A percentile compares a stretch with the other conserved stretches of the same genome.
phyloP scores from a whole-genome alignment of 1,140 invertebrate genomes.

The Periplaneta americana region DNA sequence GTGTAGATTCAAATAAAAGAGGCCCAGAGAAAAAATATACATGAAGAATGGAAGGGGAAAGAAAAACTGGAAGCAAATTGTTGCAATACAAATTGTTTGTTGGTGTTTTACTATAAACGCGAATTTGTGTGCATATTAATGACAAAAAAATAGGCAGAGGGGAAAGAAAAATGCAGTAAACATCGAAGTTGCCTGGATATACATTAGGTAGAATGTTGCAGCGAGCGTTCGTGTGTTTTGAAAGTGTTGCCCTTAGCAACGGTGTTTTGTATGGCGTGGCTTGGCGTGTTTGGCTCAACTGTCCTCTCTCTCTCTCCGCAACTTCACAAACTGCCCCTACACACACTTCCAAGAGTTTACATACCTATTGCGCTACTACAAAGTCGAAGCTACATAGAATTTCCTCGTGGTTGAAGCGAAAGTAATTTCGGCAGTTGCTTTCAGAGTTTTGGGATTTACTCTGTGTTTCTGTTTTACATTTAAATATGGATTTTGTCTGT shows the following conservation, averaged over 20 bases:
- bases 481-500: no score
- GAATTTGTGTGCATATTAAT: neutral
- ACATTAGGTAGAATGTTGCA: neutral
- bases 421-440: neutral
- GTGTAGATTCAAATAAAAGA: no score
- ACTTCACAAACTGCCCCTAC: neutral
- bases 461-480: no score
- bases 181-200: neutral
- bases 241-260: neutral
- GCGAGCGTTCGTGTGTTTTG: neutral
- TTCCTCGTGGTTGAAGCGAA: neutral
- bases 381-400: neutral
- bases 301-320: neutral
- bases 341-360: neutral
- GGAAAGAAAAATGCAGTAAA: neutral
- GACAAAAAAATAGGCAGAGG: neutral
- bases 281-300: neutral
- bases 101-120: neutral
- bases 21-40: neutral
- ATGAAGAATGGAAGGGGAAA: neutral
- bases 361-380: neutral
- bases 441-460: no score
- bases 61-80: neutral
- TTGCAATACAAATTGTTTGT: no score
- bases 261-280: neutral